Evolutionary conservation across 2,797 vertebrate genomes (phyloP), one percentile per base, ranked within the genome.

Genomic region (Graptemys geographica): DNA sequence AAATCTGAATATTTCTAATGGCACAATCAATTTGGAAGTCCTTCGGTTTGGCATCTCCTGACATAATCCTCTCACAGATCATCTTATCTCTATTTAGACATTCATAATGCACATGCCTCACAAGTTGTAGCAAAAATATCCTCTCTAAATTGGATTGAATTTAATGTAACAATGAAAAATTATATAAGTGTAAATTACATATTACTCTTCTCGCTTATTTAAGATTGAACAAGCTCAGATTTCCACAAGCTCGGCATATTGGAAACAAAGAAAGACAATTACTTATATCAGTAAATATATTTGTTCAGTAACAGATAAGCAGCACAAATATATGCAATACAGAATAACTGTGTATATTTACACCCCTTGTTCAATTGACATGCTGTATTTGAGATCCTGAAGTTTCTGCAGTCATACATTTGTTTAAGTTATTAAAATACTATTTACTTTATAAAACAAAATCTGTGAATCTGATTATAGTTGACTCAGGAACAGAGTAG

Each of bases 371-470:
- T 25, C 13, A 41, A 85, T 92, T 89, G 55, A n/a, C 33, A 10
- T 18, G 0, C 57, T 25, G 11, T 41, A 90, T 95, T 95, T 62
- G 80, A 49, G 86, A 62, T 11, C 27, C 84, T 41, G 5, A 3
- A 19, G 57, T 87, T 87, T 79, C 57, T 28, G 93, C 13, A 89
- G 41, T 21, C 59, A 91, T 86, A 88, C 81, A 86, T 84, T 74
- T 94, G 44, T 27, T 83, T 15, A 89, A 95, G 62, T 2, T 72
- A 87, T 84, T 95, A 94, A 96, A 94, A 91, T 16, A 13, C 23
- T 87, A 87, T 85, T 33, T 72, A n/a, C 92, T 84, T 16, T 25
- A 81, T 84, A 89, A 96, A 96, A 94, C 31, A 87, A 93, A 57
- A 86, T 76, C 21, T 2, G 49, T 53, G 9, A 88, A 90, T 95